phyloP scores from a whole-genome alignment of 2,113 vertebrate genomes.

The Chaetodon trifascialis region DNA sequence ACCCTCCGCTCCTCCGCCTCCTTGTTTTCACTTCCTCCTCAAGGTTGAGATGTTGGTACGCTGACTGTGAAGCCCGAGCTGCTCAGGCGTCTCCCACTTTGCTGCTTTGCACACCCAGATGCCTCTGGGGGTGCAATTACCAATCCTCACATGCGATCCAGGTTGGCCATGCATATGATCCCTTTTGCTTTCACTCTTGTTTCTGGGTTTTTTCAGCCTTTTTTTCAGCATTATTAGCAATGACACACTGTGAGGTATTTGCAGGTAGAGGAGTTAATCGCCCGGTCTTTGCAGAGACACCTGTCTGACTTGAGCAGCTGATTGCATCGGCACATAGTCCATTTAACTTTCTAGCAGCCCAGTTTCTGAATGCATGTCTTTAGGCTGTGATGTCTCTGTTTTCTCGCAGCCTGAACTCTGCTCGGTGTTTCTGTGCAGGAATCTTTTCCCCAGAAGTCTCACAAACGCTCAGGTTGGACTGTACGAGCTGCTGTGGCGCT shows the following conservation, averaged over 20 bases:
- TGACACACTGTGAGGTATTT: conserved; percentile 71
- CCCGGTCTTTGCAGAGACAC: conserved; percentile 75
- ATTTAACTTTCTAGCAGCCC: conserved; percentile 76
- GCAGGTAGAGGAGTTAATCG: conserved; percentile 80
- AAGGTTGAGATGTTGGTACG: conserved; percentile 79
- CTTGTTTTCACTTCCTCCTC: conserved; percentile 77
- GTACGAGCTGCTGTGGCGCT: not conserved
- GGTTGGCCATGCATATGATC: conserved; percentile 82
- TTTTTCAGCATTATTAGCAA: conserved; percentile 73
- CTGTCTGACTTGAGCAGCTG: conserved; percentile 76
- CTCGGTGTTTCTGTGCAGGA: conserved; percentile 2
- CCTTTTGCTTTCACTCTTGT: conserved; percentile 75
- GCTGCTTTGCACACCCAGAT: conserved; percentile 80
- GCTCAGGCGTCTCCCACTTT: conserved; percentile 78
- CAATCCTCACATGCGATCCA: conserved; percentile 81
- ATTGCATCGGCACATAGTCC: conserved; percentile 73
- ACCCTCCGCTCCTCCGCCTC: conserved; percentile 66
- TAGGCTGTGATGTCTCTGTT: conserved; percentile 67
- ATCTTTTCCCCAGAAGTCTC: conserved; percentile 17
- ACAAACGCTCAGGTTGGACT: not conserved
- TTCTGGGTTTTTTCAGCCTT: conserved; percentile 26
- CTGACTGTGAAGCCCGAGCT: conserved; percentile 65
- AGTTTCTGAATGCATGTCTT: conserved; percentile 46
- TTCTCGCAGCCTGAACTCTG: conserved; percentile 9
- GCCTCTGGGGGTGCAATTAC: conserved; percentile 85